Conservation (phyloP, 1,140 invertebrate genomes). For the Orchestia grillus region DNA sequence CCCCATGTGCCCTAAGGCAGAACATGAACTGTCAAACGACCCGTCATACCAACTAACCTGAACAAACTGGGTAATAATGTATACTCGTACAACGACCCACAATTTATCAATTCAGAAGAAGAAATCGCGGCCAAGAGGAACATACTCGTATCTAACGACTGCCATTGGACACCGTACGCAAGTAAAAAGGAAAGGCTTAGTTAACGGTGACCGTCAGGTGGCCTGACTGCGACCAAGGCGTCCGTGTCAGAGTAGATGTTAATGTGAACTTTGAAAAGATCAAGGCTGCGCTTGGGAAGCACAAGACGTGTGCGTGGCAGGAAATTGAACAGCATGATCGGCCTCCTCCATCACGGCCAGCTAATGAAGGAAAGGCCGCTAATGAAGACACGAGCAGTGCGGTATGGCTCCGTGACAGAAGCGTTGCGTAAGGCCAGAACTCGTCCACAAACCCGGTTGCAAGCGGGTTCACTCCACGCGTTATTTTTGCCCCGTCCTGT, state of each 20-base stretch:
- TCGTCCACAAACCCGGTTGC: background rate
- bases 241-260: background rate
- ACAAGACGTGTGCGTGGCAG: background rate
- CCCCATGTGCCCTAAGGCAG: background rate
- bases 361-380: background rate
- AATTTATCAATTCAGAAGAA: too few relatives aligned
- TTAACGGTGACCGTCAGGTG: background rate
- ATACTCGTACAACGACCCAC: background rate
- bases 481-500: background rate
- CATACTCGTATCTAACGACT: background rate
- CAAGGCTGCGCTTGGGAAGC: slow-evolving; percentile 32
- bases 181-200: background rate
- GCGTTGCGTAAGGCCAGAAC: background rate
- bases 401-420: background rate
- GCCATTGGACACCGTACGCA: background rate
- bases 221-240: background rate
- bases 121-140: background rate
- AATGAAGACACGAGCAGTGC: background rate
- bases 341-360: background rate
- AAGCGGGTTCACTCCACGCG: background rate
- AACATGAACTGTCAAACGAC: background rate
- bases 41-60: background rate
- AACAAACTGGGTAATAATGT: background rate
- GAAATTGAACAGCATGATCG: background rate
- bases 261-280: background rate